Conservation (phyloP, 2,888 invertebrate genomes). For the Limnephilus lunatus region DNA sequence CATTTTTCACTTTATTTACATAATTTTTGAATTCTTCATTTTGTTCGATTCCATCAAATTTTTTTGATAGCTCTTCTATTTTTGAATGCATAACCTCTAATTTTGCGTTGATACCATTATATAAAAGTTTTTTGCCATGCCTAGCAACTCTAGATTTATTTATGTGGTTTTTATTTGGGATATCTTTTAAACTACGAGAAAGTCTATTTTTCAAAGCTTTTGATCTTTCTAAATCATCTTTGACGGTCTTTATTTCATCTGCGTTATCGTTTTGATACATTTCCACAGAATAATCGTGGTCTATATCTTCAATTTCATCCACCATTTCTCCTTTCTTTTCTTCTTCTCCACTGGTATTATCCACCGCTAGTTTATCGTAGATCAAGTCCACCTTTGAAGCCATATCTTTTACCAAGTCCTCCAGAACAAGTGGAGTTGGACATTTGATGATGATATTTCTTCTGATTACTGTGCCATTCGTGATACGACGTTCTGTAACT, state of each 20-base stretch:
- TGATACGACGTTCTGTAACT: constrained; percentile 48
- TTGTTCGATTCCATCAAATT: background rate
- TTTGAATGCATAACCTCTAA: background rate
- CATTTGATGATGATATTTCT: constrained; percentile 69
- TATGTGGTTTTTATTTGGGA: background rate
- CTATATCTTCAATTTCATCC: constrained; percentile 52
- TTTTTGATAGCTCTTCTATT: background rate
- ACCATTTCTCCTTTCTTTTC: constrained; percentile 50
- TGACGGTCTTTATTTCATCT: background rate
- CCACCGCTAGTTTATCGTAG: constrained; percentile 68
- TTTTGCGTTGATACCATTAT: background rate
- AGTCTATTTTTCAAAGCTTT: background rate
- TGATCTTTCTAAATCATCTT: background rate
- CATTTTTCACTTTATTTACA: background rate
- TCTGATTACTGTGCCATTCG: constrained; percentile 63
- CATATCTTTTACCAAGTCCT: constrained; percentile 71
- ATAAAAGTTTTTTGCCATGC: background rate
- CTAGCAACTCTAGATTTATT: background rate
- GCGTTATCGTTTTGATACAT: constrained; percentile 54
- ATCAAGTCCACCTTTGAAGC: constrained; percentile 72
- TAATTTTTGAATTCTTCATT: background rate
- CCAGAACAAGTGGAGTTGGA: constrained; percentile 69
- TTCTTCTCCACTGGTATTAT: constrained; percentile 66
- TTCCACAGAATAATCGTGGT: constrained; percentile 50
- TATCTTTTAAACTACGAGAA: background rate